These are phyloP conservation scores for Agrochola circellaris DNA, from an alignment of 2,888 invertebrate genomes.

Conservation along the genomic window DNA sequence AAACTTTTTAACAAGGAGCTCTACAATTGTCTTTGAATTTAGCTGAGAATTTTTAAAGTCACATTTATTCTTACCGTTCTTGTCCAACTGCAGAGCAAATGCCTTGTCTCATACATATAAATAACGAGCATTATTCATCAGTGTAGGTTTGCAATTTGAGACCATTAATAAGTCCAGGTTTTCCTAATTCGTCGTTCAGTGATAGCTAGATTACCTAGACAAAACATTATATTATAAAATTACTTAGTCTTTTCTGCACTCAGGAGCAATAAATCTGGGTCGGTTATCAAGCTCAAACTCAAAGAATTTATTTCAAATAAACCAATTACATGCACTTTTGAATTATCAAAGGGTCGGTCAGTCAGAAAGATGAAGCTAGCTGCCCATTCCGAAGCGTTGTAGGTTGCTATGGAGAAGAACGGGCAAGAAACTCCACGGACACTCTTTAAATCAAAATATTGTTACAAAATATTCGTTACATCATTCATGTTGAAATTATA, in stretches of 20 bases:
- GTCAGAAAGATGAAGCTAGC: too few relatives aligned
- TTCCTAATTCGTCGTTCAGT: background rate
- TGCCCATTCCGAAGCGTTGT: too few relatives aligned
- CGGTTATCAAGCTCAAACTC: too few relatives aligned
- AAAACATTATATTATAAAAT: too few relatives aligned
- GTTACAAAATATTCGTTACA: too few relatives aligned
- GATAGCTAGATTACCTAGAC: background rate
- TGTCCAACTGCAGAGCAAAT: background rate
- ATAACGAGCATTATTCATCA: background rate
- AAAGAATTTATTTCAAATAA: too few relatives aligned
- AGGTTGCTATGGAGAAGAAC: too few relatives aligned
- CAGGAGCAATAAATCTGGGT: background rate
- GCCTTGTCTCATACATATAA: fast-evolving
- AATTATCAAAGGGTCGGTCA: too few relatives aligned
- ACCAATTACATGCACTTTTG: too few relatives aligned
- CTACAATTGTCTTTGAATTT: conserved; percentile 11
- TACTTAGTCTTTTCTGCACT: background rate
- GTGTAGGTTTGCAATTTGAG: background rate
- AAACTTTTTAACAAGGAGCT: conserved; percentile 44
- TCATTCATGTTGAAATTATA: too few relatives aligned
- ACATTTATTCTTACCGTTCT: background rate
- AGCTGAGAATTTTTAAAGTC: background rate
- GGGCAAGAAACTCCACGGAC: too few relatives aligned
- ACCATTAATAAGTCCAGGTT: background rate
- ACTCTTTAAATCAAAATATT: too few relatives aligned